Conservation (phyloP, 2,113 vertebrate genomes). For the Jacana jacana region DNA sequence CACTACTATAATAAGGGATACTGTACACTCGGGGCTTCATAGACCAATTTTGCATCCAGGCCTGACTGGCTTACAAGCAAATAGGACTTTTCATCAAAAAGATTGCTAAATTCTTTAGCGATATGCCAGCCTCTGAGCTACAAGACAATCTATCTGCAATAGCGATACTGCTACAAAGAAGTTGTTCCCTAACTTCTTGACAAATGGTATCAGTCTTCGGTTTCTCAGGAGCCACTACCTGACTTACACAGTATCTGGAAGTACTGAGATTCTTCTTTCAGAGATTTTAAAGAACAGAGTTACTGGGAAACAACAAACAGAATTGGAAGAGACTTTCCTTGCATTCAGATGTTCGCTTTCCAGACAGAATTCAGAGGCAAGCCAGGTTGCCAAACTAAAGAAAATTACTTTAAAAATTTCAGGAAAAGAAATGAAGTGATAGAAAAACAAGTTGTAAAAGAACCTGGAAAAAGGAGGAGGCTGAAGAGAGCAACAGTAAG, state of each 20-base stretch:
- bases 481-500: background rate
- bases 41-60: slow-evolving; percentile 9
- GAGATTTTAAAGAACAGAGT: background rate
- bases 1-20: background rate
- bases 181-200: background rate
- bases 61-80: background rate
- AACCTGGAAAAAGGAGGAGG: background rate
- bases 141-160: background rate
- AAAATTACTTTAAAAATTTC: background rate
- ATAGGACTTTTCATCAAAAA: background rate
- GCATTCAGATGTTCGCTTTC: background rate
- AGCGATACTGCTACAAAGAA: background rate
- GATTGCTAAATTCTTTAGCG: background rate
- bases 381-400: background rate
- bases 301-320: background rate
- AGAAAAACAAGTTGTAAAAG: background rate
- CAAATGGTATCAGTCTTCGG: background rate
- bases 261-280: background rate
- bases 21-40: background rate
- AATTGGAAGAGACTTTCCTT: background rate
- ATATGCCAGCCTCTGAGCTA: background rate
- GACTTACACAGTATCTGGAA: background rate
- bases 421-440: background rate
- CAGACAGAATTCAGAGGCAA: background rate
- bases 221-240: background rate